Percentiles rank a stretch among this genome's conserved stretches.
Conservation (phyloP, 2,888 invertebrate species). For the Nomada lathburiana region DNA sequence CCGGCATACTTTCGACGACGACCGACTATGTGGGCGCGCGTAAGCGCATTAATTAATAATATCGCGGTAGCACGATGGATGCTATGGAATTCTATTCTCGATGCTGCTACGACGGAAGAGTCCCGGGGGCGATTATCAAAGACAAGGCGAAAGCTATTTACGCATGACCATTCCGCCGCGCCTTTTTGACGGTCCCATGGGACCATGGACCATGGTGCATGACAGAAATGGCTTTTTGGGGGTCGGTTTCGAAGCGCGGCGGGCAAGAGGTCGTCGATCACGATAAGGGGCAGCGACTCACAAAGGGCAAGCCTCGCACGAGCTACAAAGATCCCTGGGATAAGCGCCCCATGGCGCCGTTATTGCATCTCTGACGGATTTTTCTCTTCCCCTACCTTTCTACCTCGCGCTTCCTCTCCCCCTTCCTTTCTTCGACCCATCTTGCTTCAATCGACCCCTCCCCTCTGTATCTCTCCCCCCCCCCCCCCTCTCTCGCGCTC, state of each 20-base stretch:
- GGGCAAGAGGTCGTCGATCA: conserved; percentile 73
- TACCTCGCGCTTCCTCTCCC: conserved; percentile 12
- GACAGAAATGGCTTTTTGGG: conserved; percentile 65
- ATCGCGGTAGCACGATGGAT: not conserved
- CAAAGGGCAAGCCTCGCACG: conserved; percentile 72
- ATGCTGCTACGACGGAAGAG: conserved; percentile 36
- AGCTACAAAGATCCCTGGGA: conserved; percentile 75
- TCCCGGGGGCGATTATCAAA: conserved; percentile 54
- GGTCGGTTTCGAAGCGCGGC: conserved; percentile 65
- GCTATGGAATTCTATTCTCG: conserved; percentile 50
- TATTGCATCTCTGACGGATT: conserved; percentile 70
- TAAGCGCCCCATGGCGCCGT: conserved; percentile 72
- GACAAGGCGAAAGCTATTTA: conserved; percentile 53
- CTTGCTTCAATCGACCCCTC: conserved; percentile 4
- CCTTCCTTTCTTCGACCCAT: not conserved
- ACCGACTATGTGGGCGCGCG: not conserved
- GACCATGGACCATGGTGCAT: conserved; percentile 32
- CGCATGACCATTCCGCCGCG: conserved; percentile 56
- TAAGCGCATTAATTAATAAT: conserved; percentile 42
- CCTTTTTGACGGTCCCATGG: conserved; percentile 66
- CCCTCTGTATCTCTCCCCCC: conserved; percentile 14
- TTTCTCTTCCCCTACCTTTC: conserved; percentile 29
- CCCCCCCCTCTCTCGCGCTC: conserved; percentile 1
- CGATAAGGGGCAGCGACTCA: conserved; percentile 67
- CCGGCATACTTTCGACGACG: not conserved